A percentile compares a stretch with the other conserved stretches of the same genome.
Evolutionary conservation across 2,113 vertebrate species (phyloP).

Genomic region (Oenanthe melanoleuca): DNA sequence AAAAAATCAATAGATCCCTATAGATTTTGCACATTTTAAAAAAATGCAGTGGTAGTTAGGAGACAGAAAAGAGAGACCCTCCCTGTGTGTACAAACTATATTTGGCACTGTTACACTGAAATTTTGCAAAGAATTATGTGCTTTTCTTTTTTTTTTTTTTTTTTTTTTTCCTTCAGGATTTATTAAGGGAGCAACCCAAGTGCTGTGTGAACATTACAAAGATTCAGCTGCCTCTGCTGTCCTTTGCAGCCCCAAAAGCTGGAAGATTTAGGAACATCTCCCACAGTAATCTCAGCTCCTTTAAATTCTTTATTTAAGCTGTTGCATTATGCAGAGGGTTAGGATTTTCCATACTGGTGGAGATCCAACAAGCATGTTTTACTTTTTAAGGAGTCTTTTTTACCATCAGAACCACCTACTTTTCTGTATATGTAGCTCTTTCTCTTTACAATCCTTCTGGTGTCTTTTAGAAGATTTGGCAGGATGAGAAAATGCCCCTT

Average conservation of each 20-base stretch:
- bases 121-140: neutral
- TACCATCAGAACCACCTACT: neutral
- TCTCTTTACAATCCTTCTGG: neutral
- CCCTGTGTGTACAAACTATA: neutral
- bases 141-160: neutral
- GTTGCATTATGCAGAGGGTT: neutral
- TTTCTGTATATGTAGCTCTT: neutral
- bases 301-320: conserved; percentile 8
- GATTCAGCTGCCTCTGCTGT: neutral
- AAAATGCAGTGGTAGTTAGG: neutral
- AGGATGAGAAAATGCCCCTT: neutral
- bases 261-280: neutral
- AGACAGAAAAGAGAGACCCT: neutral
- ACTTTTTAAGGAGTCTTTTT: neutral
- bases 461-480: neutral
- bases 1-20: neutral
- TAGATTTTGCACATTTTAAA: neutral
- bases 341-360: neutral
- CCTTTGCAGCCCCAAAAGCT: neutral
- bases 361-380: neutral
- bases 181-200: neutral
- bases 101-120: neutral
- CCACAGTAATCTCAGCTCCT: neutral
- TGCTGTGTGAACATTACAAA: neutral
- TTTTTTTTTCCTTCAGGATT: neutral